Conservation (phyloP, 2,888 invertebrate genomes). For the Andricus curvator region DNA sequence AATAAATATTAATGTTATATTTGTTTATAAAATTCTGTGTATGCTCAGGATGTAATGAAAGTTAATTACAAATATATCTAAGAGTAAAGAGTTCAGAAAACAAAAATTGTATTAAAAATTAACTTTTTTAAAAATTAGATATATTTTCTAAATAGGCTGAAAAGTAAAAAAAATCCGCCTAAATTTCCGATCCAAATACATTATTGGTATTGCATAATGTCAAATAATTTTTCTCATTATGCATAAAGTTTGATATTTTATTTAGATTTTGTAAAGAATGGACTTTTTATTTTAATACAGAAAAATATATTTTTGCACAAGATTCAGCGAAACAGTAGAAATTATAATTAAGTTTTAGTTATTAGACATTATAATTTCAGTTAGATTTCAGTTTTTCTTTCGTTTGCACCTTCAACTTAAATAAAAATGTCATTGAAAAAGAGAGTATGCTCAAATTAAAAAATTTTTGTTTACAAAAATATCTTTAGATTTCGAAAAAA, state of each 20-base stretch:
- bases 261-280: constrained; percentile 15
- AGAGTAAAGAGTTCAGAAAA: no score
- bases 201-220: neutral
- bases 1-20: no score
- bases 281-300: constrained; percentile 8
- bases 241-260: constrained; percentile 3
- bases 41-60: no score
- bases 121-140: no score
- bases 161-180: no score
- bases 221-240: neutral
- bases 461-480: neutral
- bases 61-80: no score
- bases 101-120: no score
- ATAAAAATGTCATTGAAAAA: neutral
- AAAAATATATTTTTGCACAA: neutral
- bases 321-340: neutral
- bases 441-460: neutral
- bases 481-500: neutral
- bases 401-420: neutral
- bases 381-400: neutral
- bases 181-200: no score
- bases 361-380: neutral
- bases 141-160: no score
- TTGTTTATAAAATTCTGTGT: no score
- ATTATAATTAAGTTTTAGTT: neutral